Evolutionary conservation across 2,888 invertebrate species (phyloP).

Genomic region (Torymus auratus): DNA sequence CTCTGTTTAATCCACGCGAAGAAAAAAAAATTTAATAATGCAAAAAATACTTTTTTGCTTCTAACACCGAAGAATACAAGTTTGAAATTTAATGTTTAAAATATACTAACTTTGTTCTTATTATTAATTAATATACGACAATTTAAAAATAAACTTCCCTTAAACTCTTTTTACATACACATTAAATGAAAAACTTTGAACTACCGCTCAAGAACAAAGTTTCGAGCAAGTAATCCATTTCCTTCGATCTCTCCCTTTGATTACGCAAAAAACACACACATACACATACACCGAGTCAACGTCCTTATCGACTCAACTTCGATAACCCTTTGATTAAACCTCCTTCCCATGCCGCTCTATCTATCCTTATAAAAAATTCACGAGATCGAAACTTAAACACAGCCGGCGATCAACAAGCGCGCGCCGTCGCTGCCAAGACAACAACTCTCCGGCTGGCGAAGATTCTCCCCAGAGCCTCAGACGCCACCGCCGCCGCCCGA

Average conservation of each 20-base stretch:
- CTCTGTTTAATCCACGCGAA: conserved; percentile 3
- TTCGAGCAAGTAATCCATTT: too few species aligned
- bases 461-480: conserved; percentile 37
- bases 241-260: too few species aligned
- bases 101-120: too few species aligned
- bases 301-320: background rate
- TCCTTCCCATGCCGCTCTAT: background rate
- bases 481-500: conserved; percentile 10
- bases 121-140: too few species aligned
- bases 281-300: background rate
- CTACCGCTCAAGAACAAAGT: too few species aligned
- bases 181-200: too few species aligned
- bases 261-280: background rate
- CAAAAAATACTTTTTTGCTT: background rate
- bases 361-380: conserved; percentile 26
- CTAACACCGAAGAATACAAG: too few species aligned
- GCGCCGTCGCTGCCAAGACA: background rate
- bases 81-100: too few species aligned
- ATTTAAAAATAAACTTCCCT: too few species aligned
- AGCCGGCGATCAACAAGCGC: conserved; percentile 33
- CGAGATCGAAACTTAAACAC: conserved; percentile 36
- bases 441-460: conserved; percentile 42
- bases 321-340: conserved; percentile 34
- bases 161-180: too few species aligned
- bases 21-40: background rate